Evolutionary conservation across 2,888 invertebrate genomes (phyloP).

Genomic region (Mesoligia furuncula): DNA sequence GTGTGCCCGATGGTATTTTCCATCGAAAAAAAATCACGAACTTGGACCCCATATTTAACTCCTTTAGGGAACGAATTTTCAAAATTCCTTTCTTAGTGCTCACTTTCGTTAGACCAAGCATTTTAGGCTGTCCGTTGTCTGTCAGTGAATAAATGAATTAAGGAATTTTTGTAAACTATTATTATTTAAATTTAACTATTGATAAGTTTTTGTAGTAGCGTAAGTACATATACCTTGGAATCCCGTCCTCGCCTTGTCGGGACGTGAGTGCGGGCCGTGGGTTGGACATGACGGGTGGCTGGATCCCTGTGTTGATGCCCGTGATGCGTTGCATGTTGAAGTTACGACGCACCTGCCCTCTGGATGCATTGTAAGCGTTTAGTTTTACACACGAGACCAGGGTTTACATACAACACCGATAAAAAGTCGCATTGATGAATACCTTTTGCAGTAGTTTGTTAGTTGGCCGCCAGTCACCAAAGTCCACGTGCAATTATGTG

Average conservation of each 20-base stretch:
- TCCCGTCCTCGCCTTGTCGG: slow-evolving; percentile 10
- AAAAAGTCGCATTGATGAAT: neutral
- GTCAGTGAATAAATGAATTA: neutral
- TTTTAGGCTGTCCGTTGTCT: neutral
- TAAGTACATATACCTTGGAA: slow-evolving; percentile 25
- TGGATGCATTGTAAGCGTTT: slow-evolving; percentile 56
- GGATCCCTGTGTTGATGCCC: slow-evolving; percentile 87
- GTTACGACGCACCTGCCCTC: slow-evolving; percentile 86
- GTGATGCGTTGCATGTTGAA: slow-evolving; percentile 90
- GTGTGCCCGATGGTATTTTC: neutral
- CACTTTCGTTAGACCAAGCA: neutral
- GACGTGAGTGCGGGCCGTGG: slow-evolving; percentile 46
- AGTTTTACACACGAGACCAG: neutral
- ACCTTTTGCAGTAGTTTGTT: neutral
- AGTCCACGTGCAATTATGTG: neutral
- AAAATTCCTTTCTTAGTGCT: neutral
- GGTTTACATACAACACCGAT: neutral
- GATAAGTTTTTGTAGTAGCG: neutral
- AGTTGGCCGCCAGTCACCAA: neutral
- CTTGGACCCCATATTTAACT: neutral
- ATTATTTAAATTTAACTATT: neutral
- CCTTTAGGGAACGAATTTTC: neutral
- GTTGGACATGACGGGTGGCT: slow-evolving; percentile 72
- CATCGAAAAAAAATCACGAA: neutral
- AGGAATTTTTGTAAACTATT: neutral